These are phyloP conservation scores for Zoanthus solanderi DNA, from an alignment of 92 coral and sea anemone genomes.

Conservation along the genomic window DNA sequence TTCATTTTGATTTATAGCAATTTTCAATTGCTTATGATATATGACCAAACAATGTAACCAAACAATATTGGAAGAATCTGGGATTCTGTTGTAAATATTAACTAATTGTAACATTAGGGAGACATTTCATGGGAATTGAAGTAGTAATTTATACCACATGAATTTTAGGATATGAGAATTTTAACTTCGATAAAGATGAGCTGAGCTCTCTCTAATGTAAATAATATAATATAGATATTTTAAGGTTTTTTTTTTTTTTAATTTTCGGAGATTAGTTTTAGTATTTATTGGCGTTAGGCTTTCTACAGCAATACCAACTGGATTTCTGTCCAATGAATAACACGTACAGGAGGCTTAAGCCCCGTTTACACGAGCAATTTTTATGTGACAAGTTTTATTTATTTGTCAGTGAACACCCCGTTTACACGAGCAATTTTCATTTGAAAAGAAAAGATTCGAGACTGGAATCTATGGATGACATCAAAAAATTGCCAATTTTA, in stretches of 20 bases:
- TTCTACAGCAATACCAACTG: background rate
- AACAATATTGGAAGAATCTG: slow-evolving; percentile 7
- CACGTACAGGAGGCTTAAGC: background rate
- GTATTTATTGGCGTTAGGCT: background rate
- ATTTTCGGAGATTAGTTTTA: background rate
- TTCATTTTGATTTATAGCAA: background rate
- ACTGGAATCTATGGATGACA: background rate
- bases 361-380: too few species aligned
- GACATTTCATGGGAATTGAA: slow-evolving; percentile 11
- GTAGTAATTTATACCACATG: slow-evolving; percentile 22
- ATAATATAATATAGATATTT: background rate
- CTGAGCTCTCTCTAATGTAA: slow-evolving; percentile 43
- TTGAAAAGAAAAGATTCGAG: background rate
- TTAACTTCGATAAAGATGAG: slow-evolving; percentile 5
- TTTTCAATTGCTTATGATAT: background rate
- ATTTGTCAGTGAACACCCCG: too few species aligned
- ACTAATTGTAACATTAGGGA: background rate
- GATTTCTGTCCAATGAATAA: background rate
- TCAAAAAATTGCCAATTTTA: too few species aligned
- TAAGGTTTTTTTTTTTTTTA: background rate
- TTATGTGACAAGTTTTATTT: too few species aligned
- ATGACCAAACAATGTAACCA: background rate
- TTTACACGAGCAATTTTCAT: too few species aligned
- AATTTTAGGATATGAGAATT: slow-evolving; percentile 37
- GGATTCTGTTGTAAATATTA: slow-evolving; percentile 35